These are phyloP conservation scores for Charaxes varanes DNA, from an alignment of 1,140 invertebrate genomes.

Conservation along the genomic window DNA sequence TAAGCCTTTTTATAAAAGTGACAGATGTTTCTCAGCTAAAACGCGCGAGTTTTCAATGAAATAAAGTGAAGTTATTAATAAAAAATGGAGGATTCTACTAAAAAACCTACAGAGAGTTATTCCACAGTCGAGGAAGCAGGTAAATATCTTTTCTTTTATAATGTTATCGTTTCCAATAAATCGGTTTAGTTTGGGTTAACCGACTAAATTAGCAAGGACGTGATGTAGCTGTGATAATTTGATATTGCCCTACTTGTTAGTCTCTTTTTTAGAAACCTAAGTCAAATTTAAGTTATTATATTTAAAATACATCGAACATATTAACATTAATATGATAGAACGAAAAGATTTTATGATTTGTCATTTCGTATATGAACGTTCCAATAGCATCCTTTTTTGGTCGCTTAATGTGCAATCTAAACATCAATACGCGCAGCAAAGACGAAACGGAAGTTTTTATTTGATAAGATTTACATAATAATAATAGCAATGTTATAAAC, in stretches of 20 bases:
- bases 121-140: slow-evolving; percentile 18
- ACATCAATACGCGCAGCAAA: slow-evolving; percentile 36
- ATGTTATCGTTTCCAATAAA: slow-evolving; percentile 9
- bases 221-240: slow-evolving; percentile 15
- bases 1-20: slow-evolving; percentile 34
- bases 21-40: slow-evolving; percentile 53
- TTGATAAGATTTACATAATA: neutral
- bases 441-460: slow-evolving; percentile 1
- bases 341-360: no score
- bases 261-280: neutral
- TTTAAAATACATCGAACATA: no score
- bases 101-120: slow-evolving; percentile 27
- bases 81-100: slow-evolving; percentile 42
- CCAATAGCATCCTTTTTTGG: slow-evolving; percentile 21
- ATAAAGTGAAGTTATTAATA: slow-evolving; percentile 21
- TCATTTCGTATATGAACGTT: slow-evolving; percentile 8
- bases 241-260: neutral
- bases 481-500: neutral
- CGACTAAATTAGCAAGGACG: slow-evolving; percentile 24
- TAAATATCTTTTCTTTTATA: slow-evolving; percentile 13
- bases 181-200: slow-evolving; percentile 31
- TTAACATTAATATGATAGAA: no score
- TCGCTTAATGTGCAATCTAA: slow-evolving; percentile 30
- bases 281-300: no score
- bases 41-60: slow-evolving; percentile 49